A percentile compares a stretch with the other conserved stretches of the same genome.
Conservation (phyloP, 2,888 invertebrate species). For the Yponomeuta sedellus region DNA sequence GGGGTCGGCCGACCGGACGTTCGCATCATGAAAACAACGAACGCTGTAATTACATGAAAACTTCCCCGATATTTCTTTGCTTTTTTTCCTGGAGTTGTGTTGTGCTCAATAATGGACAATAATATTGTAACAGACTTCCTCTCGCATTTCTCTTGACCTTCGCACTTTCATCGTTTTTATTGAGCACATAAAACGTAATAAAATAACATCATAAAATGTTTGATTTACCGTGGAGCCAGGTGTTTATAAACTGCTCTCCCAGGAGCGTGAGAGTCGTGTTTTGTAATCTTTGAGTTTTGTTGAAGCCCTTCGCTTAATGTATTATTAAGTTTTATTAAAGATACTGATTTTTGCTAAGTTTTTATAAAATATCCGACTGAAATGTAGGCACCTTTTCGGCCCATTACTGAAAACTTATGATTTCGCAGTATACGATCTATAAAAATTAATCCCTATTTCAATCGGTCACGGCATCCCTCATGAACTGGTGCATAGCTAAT, state of each 20-base stretch:
- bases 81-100: not conserved
- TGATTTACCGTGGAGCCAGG: not conserved
- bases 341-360: too few relatives aligned
- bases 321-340: too few relatives aligned
- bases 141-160: slow-evolving; percentile 1
- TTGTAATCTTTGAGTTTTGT: not conserved
- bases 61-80: slow-evolving; percentile 8
- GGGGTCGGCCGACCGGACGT: not conserved
- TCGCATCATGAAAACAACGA: slow-evolving; percentile 4
- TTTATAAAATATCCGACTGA: too few relatives aligned
- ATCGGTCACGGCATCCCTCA: too few relatives aligned
- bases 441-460: too few relatives aligned
- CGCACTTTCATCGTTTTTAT: not conserved
- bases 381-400: too few relatives aligned
- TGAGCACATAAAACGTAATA: slow-evolving; percentile 3
- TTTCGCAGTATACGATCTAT: too few relatives aligned
- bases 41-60: slow-evolving; percentile 13
- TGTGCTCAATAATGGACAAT: not conserved
- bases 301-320: not conserved
- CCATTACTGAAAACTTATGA: too few relatives aligned
- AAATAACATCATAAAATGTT: slow-evolving; percentile 2
- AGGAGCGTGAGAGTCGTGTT: not conserved
- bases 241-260: not conserved
- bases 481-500: too few relatives aligned
- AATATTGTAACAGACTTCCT: not conserved